Evolutionary conservation across 2,113 vertebrate genomes (phyloP), one percentile per base, ranked within the genome.

Genomic region (Falco punctatus): DNA sequence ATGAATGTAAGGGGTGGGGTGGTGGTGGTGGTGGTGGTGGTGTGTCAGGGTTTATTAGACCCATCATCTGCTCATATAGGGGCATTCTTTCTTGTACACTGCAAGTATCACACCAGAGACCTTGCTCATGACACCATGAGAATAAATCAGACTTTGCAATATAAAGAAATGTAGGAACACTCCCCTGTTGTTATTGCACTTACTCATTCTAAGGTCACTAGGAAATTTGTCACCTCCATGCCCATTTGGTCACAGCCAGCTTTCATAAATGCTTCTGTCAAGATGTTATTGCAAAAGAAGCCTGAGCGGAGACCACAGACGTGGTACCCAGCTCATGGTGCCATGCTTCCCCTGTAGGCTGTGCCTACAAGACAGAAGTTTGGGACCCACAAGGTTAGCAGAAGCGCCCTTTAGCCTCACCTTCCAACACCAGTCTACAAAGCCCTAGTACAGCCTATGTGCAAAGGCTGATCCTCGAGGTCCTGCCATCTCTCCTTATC

Each of bases 311-410:
- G 18, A 27, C 38, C 2, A 0, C 8, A 20, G 44, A 22, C 2
- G 5, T 23, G 8, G 54, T 40, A 58, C 18, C 24, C 13, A 0
- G 0, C 35, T 26, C 19, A 9, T 0, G 0, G 16, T 61, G 35
- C 52, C 57, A 2, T 13, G 10, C 13, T 62, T 57, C 16, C 16
- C 6, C 18, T 32, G 38, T 15, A 27, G 59, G 7, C 35, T 42
- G 9, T 40, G 19, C n/a, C 26, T 65, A 18, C 13, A 17, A 9
- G 23, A 23, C 4, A 16, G 55, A 35, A 15, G 12, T 59, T 13
- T 65, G 18, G 35, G 62, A 30, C 10, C 8, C 15, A 35, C 10
- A 40, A 69, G 9, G 26, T 64, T 64, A 46, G 23, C 12, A n/a
- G 40, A 66, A 48, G 10, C 7, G 5, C 12, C 6, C 3, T 84